Evolutionary conservation across 2,888 invertebrate species (phyloP).

Genomic region (Epiblema foenella): DNA sequence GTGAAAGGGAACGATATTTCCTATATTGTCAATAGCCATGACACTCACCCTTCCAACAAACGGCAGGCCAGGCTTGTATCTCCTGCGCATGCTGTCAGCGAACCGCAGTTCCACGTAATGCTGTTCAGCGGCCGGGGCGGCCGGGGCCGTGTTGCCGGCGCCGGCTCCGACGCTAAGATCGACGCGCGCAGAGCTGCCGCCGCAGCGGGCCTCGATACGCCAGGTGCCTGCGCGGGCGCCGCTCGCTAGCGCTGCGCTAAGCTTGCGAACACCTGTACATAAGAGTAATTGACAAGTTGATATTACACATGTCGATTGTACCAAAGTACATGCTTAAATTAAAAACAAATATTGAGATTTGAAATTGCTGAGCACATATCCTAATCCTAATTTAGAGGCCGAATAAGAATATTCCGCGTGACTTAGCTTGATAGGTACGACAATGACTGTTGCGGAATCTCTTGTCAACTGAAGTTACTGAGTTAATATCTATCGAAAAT

Average conservation of each 20-base stretch:
- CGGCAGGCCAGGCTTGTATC: constrained; percentile 88
- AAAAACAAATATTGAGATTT: no score
- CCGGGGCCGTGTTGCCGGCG: constrained; percentile 72
- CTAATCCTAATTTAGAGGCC: no score
- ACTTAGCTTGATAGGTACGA: no score
- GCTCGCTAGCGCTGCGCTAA: constrained; percentile 82
- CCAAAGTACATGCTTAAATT: no score
- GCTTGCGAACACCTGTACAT: constrained; percentile 85
- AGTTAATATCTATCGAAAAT: no score
- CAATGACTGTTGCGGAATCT: no score
- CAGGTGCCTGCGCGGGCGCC: constrained; percentile 85
- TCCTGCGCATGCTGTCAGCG: constrained; percentile 86
- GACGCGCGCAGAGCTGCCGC: constrained; percentile 82
- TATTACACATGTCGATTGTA: no score
- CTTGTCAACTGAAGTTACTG: no score
- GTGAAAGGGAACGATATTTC: no score
- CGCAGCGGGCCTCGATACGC: constrained; percentile 82
- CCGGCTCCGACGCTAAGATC: constrained; percentile 82
- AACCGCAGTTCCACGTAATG: constrained; percentile 88
- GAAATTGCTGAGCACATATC: no score
- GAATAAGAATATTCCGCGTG: no score
- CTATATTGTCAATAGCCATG: background rate
- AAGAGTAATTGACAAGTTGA: constrained; percentile 29
- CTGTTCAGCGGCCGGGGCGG: constrained; percentile 87
- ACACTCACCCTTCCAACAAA: constrained; percentile 86